These are phyloP conservation scores for Champsocephalus gunnari DNA, from an alignment of 2,797 vertebrate species.

Conservation along the genomic window DNA sequence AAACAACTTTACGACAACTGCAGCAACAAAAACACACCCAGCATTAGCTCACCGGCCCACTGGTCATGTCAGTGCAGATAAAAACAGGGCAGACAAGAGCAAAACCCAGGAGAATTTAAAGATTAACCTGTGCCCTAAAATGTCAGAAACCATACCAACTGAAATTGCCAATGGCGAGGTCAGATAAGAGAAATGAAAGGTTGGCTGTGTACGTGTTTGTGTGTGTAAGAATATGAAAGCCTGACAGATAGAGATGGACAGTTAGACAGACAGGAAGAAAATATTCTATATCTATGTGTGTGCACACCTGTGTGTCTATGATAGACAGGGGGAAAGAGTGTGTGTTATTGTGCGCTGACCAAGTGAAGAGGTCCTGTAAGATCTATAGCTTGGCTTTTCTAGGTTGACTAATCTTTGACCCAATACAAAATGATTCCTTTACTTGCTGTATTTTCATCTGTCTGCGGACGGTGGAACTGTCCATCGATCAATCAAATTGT, in stretches of 20 bases:
- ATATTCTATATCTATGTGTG: background rate
- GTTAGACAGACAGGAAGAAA: background rate
- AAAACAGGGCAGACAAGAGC: constrained; percentile 25
- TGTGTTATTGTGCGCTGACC: constrained; percentile 5
- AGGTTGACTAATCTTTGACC: constrained; percentile 52
- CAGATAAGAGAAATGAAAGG: constrained; percentile 35
- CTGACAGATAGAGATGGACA: constrained; percentile 41
- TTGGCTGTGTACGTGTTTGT: constrained; percentile 14
- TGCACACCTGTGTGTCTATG: background rate
- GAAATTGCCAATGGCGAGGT: constrained; percentile 52
- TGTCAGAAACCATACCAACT: constrained; percentile 42
- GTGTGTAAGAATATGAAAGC: constrained; percentile 13
- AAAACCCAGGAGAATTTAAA: constrained; percentile 56
- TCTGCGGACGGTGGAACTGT: background rate
- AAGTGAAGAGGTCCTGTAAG: constrained; percentile 11
- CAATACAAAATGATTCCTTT: constrained; percentile 37
- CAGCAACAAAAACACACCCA: background rate
- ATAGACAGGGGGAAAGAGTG: too few relatives aligned
- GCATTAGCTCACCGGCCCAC: constrained; percentile 18
- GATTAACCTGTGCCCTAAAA: constrained; percentile 57
- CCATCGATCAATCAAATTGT: constrained; percentile 32
- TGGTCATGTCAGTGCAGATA: constrained; percentile 23
- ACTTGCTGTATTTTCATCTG: constrained; percentile 13
- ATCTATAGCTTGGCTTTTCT: constrained; percentile 11
- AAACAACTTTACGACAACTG: constrained; percentile 40